These are phyloP conservation scores for Lasioglossum baleicum DNA, from an alignment of 1,140 invertebrate genomes.

Conservation along the genomic window DNA sequence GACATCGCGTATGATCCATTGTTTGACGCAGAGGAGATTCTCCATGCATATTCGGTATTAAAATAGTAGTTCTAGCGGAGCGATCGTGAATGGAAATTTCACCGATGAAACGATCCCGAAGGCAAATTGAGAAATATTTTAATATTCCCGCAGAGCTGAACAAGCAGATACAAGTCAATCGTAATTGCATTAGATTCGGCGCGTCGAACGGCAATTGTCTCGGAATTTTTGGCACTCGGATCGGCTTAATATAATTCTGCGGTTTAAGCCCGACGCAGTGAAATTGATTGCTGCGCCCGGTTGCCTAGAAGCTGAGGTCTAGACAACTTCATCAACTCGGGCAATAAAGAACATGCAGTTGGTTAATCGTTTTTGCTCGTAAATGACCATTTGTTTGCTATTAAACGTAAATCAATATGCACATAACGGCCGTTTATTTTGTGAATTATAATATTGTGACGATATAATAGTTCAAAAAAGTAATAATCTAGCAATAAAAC, in stretches of 20 bases:
- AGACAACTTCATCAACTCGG: background rate
- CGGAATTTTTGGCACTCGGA: slow-evolving; percentile 30
- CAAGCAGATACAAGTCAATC: background rate
- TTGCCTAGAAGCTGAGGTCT: background rate
- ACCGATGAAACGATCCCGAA: no score
- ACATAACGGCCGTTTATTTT: no score
- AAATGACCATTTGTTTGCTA: no score
- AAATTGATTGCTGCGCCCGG: slow-evolving; percentile 2
- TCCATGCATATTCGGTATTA: background rate
- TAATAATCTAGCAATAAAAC: no score
- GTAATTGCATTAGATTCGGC: slow-evolving; percentile 8
- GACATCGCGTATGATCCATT: slow-evolving; percentile 15
- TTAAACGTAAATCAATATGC: no score
- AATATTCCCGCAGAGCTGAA: background rate
- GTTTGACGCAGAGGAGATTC: background rate
- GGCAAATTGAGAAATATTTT: no score
- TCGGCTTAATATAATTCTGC: background rate
- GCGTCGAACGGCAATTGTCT: slow-evolving; percentile 21
- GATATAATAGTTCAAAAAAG: no score
- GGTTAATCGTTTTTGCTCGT: background rate
- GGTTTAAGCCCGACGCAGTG: background rate
- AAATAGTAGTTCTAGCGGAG: background rate
- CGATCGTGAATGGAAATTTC: no score
- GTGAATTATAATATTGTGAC: no score
- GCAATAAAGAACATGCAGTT: background rate